A percentile compares a stretch with the other conserved stretches of the same genome.
phyloP scores from a whole-genome alignment of 2,797 vertebrate genomes.

The Orestias chungarensis region DNA sequence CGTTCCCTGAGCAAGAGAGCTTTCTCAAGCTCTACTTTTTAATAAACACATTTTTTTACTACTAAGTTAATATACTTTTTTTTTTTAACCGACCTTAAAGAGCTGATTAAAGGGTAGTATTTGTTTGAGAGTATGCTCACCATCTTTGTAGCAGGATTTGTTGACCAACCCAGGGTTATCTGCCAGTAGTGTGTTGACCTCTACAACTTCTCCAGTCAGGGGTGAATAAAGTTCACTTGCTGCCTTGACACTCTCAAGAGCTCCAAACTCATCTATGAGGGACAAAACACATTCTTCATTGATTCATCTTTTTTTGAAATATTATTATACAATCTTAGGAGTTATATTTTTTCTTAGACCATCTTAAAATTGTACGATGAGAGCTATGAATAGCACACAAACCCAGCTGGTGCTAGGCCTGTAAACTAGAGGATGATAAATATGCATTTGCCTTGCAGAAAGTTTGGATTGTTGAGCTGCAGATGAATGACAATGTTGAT shows the following conservation, averaged over 20 bases:
- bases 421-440: no score
- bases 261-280: slow-evolving; percentile 92
- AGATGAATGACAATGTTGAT: no score
- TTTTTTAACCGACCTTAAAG: neutral
- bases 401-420: neutral
- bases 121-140: slow-evolving; percentile 74
- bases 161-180: slow-evolving; percentile 95
- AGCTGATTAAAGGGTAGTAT: neutral
- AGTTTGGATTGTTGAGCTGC: no score
- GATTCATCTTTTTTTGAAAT: no score
- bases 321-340: no score
- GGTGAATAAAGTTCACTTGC: slow-evolving; percentile 97
- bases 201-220: slow-evolving; percentile 92
- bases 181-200: slow-evolving; percentile 87
- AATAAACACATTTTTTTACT: neutral
- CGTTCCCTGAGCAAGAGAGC: no score
- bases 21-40: neutral
- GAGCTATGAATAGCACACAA: neutral
- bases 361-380: no score
- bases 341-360: no score
- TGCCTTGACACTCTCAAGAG: slow-evolving; percentile 97
- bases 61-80: neutral
- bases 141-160: slow-evolving; percentile 96
- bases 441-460: no score
- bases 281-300: neutral